Base-by-base conservation (phyloP, 2,888 invertebrate species). In the Rhaphigaster nebulosa region DNA sequence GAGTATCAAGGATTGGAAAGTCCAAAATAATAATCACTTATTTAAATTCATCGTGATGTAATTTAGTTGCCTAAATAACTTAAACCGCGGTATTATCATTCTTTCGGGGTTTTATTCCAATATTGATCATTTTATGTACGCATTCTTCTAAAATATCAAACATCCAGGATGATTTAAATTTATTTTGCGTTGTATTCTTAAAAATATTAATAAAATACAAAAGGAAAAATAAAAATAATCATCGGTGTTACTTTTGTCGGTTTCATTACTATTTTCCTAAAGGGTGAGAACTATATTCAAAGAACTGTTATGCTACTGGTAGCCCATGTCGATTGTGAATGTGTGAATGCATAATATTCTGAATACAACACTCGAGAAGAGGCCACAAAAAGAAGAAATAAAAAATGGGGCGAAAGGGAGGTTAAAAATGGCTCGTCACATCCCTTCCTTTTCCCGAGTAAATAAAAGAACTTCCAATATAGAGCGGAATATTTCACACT, bases 281-380 rank as follows among this genome's bases (percentile, higher is more conserved):
- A 23, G 70, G 70, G 20, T 15, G 38, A 76, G 38, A 76, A 76
- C 70, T 76, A 76, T 76, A 76, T 76, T 76, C 70, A 34, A 38
- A 76, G 70, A 76, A 76, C 70, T 76, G 34, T 76, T 76, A 38
- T 76, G 38, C 34, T 38, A 76, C 34, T 76, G 34, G 70, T 76
- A 38, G 70, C 23, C 70, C 18, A 76, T 76, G 70, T 76, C 70
- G 70, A 76, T 76, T 76, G 34, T 76, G 70, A 76, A 76, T 76
- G 70, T 76, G 70, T 76, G 70, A 76, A 76, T 76, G 70, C 70
- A 76, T 76, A 76, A 76, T 76, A 76, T 76, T 76, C 70, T 76
- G 70, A 38, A 76, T 76, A 76, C 70, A 76, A 76, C 34, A 76
- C 70, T 76, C 70, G 26, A 38, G 34, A 4, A 12, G 70, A 13